These are phyloP conservation scores for Cheiracanthium punctorium DNA, from an alignment of 2,888 invertebrate genomes.

Conservation along the genomic window DNA sequence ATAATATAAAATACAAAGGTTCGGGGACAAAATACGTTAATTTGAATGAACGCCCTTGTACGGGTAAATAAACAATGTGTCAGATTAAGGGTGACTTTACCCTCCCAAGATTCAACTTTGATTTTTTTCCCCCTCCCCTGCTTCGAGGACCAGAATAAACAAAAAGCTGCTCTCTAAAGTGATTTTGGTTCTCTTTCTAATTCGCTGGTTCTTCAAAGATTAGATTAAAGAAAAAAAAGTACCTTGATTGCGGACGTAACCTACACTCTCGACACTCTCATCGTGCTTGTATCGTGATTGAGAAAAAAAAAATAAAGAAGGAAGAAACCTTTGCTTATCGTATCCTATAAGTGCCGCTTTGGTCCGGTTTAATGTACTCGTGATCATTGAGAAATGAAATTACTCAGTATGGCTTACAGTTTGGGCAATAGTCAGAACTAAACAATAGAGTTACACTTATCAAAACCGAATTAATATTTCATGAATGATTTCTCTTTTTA, in stretches of 20 bases:
- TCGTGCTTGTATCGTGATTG: background rate
- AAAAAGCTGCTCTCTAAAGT: slow-evolving; percentile 28
- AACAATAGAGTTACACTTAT: too few species aligned
- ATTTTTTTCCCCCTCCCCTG: slow-evolving; percentile 34
- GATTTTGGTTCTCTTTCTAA: slow-evolving; percentile 33
- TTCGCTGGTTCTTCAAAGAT: slow-evolving; percentile 33
- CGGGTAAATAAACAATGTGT: slow-evolving; percentile 49
- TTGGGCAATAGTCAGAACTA: too few species aligned
- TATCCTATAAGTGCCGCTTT: background rate
- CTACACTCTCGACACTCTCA: background rate
- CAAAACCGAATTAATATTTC: too few species aligned
- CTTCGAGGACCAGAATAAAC: slow-evolving; percentile 37
- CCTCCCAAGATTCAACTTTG: slow-evolving; percentile 27
- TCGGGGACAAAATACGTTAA: slow-evolving; percentile 52
- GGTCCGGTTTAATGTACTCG: background rate
- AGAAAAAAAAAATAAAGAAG: too few species aligned
- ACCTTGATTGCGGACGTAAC: slow-evolving; percentile 29
- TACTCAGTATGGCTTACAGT: too few species aligned
- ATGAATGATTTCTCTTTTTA: too few species aligned
- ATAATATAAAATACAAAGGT: slow-evolving; percentile 60
- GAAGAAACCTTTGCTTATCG: background rate
- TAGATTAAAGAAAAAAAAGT: slow-evolving; percentile 50
- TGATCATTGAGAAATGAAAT: too few species aligned
- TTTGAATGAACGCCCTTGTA: slow-evolving; percentile 48
- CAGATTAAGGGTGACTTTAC: slow-evolving; percentile 29